A percentile compares a stretch with the other conserved stretches of the same genome.
Evolutionary conservation across 2,797 vertebrate genomes (phyloP).

Genomic region (Urosaurus nigricauda): DNA sequence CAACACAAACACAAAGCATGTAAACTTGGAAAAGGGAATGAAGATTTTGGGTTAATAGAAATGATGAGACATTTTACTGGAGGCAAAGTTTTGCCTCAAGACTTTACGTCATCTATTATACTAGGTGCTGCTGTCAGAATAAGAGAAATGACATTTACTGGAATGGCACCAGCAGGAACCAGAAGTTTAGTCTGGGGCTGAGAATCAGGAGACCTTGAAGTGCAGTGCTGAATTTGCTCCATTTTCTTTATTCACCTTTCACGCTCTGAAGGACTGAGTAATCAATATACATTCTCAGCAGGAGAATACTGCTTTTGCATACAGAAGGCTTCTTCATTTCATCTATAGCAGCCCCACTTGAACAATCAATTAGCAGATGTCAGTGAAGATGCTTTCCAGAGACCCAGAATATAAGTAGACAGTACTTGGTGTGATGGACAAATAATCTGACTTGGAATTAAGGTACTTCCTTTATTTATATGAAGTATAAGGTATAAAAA

Average conservation of each 20-base stretch:
- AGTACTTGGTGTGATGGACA: no score
- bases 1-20: conserved; percentile 25
- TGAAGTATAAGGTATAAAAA: background rate
- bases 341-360: background rate
- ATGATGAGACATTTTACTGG: conserved; percentile 19
- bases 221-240: background rate
- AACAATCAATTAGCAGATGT: background rate
- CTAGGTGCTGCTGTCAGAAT: conserved; percentile 22
- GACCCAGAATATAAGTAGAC: background rate
- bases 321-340: background rate
- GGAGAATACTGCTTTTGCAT: background rate
- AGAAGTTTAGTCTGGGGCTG: conserved; percentile 34
- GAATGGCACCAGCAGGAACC: conserved; percentile 14
- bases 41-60: conserved; percentile 35
- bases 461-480: background rate
- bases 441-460: no score
- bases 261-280: background rate
- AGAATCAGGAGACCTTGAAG: conserved; percentile 26
- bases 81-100: conserved; percentile 2
- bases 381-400: background rate
- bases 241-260: conserved; percentile 22
- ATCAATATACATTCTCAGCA: background rate
- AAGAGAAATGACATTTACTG: conserved; percentile 25
- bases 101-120: conserved; percentile 10
- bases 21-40: conserved; percentile 15